phyloP scores from a whole-genome alignment of 2,888 invertebrate genomes.

The Desoria tigrina region DNA sequence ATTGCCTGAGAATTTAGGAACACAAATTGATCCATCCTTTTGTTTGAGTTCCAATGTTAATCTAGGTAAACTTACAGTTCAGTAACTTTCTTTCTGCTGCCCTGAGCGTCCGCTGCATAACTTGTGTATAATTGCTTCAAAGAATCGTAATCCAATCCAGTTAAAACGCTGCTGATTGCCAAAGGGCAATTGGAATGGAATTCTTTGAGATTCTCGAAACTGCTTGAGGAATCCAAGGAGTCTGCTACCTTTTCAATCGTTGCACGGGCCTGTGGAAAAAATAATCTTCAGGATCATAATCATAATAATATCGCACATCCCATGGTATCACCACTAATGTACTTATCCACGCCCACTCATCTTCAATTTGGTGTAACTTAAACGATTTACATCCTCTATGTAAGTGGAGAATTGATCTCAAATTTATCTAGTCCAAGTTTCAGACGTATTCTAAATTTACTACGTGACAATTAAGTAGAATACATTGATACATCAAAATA shows the following conservation, averaged over 20 bases:
- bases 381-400: too few species aligned
- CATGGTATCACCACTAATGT: too few species aligned
- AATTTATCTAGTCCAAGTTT: too few species aligned
- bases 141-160: slow-evolving; percentile 46
- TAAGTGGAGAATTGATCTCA: too few species aligned
- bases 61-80: slow-evolving; percentile 50
- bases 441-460: too few species aligned
- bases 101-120: slow-evolving; percentile 25
- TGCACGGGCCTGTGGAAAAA: not conserved
- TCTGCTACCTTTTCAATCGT: slow-evolving; percentile 36
- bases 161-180: slow-evolving; percentile 37
- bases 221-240: slow-evolving; percentile 32
- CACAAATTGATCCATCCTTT: slow-evolving; percentile 12
- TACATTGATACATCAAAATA: too few species aligned
- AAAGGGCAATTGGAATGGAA: slow-evolving; percentile 47
- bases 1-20: slow-evolving; percentile 28
- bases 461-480: too few species aligned
- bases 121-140: slow-evolving; percentile 39
- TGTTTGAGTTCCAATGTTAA: not conserved
- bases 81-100: slow-evolving; percentile 30
- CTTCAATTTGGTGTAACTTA: too few species aligned
- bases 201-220: slow-evolving; percentile 31
- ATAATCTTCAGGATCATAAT: not conserved
- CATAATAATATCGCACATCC: not conserved
- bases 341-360: too few species aligned